Conservation (phyloP, 2,113 vertebrate species). For the Paramisgurnus dabryanus region DNA sequence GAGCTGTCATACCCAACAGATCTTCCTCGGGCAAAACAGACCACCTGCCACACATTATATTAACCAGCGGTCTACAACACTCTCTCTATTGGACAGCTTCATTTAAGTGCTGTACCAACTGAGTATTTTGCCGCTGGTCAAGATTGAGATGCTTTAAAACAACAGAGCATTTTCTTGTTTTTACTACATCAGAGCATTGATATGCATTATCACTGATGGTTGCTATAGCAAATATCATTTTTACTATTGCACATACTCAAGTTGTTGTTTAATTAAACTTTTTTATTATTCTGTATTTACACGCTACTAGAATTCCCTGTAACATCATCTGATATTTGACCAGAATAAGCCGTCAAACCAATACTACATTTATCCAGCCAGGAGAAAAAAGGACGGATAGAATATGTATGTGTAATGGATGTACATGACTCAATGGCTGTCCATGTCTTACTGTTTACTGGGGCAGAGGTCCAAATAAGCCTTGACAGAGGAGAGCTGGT, state of each 20-base stretch:
- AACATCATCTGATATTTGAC: background rate
- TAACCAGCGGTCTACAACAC: conserved; percentile 83
- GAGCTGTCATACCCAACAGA: conserved; percentile 87
- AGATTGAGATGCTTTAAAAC: conserved; percentile 4
- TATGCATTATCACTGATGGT: no score
- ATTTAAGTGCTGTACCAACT: conserved; percentile 13
- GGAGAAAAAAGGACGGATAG: background rate
- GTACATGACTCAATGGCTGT: conserved; percentile 43
- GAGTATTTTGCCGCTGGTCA: conserved; percentile 13
- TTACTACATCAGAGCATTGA: background rate
- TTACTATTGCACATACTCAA: no score
- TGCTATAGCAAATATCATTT: no score
- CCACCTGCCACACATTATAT: conserved; percentile 88
- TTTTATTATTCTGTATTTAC: no score
- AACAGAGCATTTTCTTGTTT: conserved; percentile 24
- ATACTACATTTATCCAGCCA: background rate
- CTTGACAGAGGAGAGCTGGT: conserved; percentile 42
- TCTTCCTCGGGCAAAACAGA: conserved; percentile 87
- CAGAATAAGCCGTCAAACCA: background rate
- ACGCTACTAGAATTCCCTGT: background rate
- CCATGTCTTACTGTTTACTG: conserved; percentile 45
- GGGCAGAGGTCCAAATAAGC: conserved; percentile 47
- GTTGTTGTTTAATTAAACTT: no score
- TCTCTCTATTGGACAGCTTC: conserved; percentile 60
- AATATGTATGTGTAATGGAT: conserved; percentile 14